Percentiles rank a stretch among this genome's conserved stretches.
phyloP scores from a whole-genome alignment of 2,888 invertebrate species.

The Lomographa bimaculata region DNA sequence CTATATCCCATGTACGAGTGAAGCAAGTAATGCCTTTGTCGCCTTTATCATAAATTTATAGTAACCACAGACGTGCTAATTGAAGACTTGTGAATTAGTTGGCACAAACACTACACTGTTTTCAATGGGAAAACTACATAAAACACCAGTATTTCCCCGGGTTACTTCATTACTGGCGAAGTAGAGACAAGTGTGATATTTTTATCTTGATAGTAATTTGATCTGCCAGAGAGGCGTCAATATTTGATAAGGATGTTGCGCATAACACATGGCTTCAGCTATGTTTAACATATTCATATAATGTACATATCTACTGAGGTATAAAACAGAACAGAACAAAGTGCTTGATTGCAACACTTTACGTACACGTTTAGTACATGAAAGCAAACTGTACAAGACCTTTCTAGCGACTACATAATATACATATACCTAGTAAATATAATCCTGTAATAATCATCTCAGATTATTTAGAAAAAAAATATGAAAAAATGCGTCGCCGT shows the following conservation, averaged over 20 bases:
- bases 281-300: neutral
- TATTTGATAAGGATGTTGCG: constrained; percentile 8
- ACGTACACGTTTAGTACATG: no score
- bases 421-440: no score
- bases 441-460: no score
- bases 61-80: constrained; percentile 42
- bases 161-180: no score
- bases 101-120: constrained; percentile 10
- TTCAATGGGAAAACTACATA: constrained; percentile 14
- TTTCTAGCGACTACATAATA: no score
- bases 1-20: constrained; percentile 31
- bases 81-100: constrained; percentile 24
- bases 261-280: constrained; percentile 5
- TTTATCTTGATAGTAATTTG: constrained; percentile 16
- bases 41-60: constrained; percentile 32
- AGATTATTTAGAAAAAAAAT: no score
- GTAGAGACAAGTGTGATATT: neutral
- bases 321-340: no score
- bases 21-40: constrained; percentile 24
- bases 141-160: constrained; percentile 5
- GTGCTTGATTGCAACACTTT: no score
- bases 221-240: constrained; percentile 19
- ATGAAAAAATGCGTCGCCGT: no score
- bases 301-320: no score
- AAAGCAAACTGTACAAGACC: no score